Evolutionary conservation across 2,888 invertebrate species (phyloP).

Genomic region (Andrena camellia): DNA sequence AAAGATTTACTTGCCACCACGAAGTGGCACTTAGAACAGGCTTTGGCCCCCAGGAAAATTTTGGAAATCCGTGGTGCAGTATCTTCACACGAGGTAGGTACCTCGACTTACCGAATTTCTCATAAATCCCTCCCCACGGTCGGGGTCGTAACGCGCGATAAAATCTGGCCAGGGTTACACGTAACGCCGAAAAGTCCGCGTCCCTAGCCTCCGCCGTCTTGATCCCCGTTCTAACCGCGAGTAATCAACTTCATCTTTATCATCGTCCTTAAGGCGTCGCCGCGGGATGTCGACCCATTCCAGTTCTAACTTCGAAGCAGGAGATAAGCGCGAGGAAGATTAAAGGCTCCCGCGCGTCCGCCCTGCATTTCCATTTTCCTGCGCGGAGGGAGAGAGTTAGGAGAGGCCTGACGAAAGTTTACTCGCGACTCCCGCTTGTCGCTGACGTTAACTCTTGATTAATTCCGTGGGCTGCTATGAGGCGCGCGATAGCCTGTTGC

Average conservation of each 20-base stretch:
- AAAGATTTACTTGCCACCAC: slow-evolving; percentile 2
- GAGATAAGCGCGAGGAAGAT: slow-evolving; percentile 45
- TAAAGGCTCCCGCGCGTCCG: slow-evolving; percentile 41
- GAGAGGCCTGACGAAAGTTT: neutral
- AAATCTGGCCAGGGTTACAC: slow-evolving; percentile 67
- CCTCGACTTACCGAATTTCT: slow-evolving; percentile 65
- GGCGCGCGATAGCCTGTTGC: neutral
- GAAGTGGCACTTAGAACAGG: neutral
- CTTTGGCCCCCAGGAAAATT: neutral
- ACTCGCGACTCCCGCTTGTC: neutral
- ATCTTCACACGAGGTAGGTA: slow-evolving; percentile 49
- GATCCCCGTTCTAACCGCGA: slow-evolving; percentile 56
- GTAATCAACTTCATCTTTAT: slow-evolving; percentile 76
- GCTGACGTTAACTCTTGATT: neutral
- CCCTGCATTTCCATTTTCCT: slow-evolving; percentile 33
- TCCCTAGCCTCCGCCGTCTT: slow-evolving; percentile 47
- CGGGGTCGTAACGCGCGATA: slow-evolving; percentile 63
- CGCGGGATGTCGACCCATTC: slow-evolving; percentile 71
- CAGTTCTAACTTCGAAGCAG: slow-evolving; percentile 54
- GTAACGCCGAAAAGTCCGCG: slow-evolving; percentile 70
- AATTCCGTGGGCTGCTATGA: neutral
- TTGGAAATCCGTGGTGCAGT: slow-evolving; percentile 1
- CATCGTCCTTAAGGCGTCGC: slow-evolving; percentile 70
- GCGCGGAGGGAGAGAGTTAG: neutral
- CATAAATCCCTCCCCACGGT: slow-evolving; percentile 49